These are phyloP conservation scores for Conistra vaccinii DNA, from an alignment of 2,888 invertebrate species.

Conservation along the genomic window DNA sequence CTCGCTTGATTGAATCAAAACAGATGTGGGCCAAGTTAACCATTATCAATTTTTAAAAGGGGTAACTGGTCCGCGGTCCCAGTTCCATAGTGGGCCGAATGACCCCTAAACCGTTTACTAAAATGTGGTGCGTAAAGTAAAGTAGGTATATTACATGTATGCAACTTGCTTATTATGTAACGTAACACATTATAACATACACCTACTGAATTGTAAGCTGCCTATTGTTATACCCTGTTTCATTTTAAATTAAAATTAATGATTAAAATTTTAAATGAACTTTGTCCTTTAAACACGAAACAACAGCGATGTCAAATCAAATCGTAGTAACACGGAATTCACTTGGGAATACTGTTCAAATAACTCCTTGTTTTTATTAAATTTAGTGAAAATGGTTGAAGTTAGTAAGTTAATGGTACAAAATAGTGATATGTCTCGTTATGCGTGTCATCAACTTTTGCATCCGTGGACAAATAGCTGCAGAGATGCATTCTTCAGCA, in stretches of 20 bases:
- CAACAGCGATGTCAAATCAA: slow-evolving; percentile 1
- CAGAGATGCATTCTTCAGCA: slow-evolving; percentile 71
- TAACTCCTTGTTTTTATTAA: not conserved
- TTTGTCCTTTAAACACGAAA: slow-evolving; percentile 47
- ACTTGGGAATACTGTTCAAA: not conserved
- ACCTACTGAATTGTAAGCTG: slow-evolving; percentile 5
- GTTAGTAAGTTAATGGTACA: slow-evolving; percentile 81
- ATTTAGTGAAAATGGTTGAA: slow-evolving; percentile 80
- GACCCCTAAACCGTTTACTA: no score
- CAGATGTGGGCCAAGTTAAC: no score
- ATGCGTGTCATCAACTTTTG: slow-evolving; percentile 76
- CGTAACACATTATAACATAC: not conserved
- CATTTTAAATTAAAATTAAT: slow-evolving; percentile 60
- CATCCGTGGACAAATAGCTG: slow-evolving; percentile 85
- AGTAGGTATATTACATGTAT: not conserved
- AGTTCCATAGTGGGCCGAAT: no score
- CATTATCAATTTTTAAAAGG: no score
- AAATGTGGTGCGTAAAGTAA: no score
- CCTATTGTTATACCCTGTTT: slow-evolving; percentile 40
- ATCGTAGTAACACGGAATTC: not conserved
- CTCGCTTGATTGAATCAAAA: no score
- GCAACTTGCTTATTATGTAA: not conserved
- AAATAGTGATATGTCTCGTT: slow-evolving; percentile 61
- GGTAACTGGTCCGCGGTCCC: no score
- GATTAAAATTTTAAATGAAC: slow-evolving; percentile 62